Conservation (phyloP, 1,140 invertebrate genomes). For the Rhopalosiphum padi region DNA sequence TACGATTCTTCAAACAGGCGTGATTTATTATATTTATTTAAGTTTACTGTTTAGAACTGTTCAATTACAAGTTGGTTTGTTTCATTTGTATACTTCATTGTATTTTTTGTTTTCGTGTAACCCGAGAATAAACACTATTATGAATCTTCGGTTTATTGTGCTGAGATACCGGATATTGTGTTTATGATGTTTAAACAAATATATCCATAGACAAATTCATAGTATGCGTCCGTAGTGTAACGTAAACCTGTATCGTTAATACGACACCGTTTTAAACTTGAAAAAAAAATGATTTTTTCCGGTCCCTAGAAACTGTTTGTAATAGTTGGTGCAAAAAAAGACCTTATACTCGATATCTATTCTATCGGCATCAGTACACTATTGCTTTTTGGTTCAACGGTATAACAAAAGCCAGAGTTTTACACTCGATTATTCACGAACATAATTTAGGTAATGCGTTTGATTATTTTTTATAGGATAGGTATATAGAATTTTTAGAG, state of each 20-base stretch:
- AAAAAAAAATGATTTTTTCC: background rate
- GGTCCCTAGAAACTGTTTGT: background rate
- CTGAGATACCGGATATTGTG: background rate
- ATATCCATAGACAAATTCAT: background rate
- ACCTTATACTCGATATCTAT: background rate
- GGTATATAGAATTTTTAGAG: no score
- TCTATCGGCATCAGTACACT: background rate
- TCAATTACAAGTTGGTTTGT: background rate
- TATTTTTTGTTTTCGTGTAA: background rate
- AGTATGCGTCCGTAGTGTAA: background rate
- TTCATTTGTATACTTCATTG: background rate
- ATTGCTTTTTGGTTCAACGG: background rate
- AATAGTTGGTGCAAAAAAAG: background rate
- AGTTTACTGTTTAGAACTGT: background rate
- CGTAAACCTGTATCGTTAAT: background rate
- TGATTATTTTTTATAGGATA: no score
- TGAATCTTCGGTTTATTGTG: background rate
- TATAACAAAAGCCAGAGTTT: background rate
- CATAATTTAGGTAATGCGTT: no score
- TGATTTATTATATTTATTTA: background rate
- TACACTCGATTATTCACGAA: no score
- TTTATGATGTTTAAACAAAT: background rate
- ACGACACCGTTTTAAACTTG: background rate
- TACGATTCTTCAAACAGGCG: background rate
- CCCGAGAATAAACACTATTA: background rate